Base-by-base conservation (phyloP, 1,140 invertebrate genomes). In the Leptestheria dahalacensis region DNA sequence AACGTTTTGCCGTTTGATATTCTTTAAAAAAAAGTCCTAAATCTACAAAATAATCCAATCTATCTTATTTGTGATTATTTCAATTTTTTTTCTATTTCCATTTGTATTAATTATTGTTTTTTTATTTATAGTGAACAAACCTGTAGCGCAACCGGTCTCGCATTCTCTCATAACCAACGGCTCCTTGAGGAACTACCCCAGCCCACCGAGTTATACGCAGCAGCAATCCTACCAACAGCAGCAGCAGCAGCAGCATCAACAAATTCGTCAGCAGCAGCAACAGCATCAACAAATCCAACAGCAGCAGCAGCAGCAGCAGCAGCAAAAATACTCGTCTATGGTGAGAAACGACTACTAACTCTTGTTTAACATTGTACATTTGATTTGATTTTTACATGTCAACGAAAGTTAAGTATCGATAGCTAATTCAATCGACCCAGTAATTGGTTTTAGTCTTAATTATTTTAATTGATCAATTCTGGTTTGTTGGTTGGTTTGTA, bases 351-450 rank as follows among this genome's bases (percentile, higher is more conserved):
- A n/a, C 57, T 20, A n/a, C 10, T 18, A 53, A 53, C 11, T 29
- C 12, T 23, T 26, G n/a, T 11, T 55, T 56, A 11, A 6, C 25
- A 28, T 52, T 12, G 2, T 33, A 50, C 24, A 12, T 24, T 20
- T 52, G 33, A 60, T 24, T 26, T 56, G 11, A 29, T 46, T 60
- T 29, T 25, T 58, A 23, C 11, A 28, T 60, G 46, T 60, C 23
- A 41, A 23, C 50, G 29, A 41, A 48, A 18, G 57, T 48, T 25
- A 18, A 25, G 18, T 26, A 48, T 47, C 46, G 46, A 47, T 47
- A 47, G 46, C 1, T 47, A 47, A 47, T 47, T 47, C 11, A 47
- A 47, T 47, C 46, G 46, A 48, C 57, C 29, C 57, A 52, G 50
- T 10, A 52, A n/a, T n/a, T n/a, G n/a, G n/a, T n/a, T n/a, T n/a